phyloP scores from a whole-genome alignment of 2,113 vertebrate species.

The Neotragus pygmaeus region DNA sequence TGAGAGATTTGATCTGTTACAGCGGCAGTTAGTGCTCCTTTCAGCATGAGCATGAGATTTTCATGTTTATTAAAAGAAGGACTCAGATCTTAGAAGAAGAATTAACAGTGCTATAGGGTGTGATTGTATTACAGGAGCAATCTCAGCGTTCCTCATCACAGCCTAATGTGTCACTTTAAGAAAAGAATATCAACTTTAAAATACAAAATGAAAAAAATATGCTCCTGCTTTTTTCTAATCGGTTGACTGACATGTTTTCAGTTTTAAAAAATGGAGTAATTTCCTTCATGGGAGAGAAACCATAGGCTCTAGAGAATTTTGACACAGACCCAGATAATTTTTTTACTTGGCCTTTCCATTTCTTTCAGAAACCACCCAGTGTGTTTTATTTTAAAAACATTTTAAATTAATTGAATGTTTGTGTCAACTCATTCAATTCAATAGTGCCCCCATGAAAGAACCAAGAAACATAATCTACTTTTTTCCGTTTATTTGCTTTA shows the following conservation, averaged over 20 bases:
- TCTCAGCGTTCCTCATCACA: background rate
- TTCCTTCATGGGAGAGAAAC: background rate
- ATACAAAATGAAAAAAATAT: background rate
- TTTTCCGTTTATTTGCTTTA: constrained; percentile 1
- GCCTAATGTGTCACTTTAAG: background rate
- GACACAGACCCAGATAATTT: background rate
- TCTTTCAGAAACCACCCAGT: constrained; percentile 13
- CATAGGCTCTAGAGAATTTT: background rate
- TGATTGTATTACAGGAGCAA: background rate
- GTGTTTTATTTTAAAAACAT: background rate
- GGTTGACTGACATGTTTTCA: background rate
- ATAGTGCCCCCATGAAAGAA: background rate
- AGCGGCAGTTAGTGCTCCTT: background rate
- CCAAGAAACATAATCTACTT: background rate
- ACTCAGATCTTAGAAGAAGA: background rate
- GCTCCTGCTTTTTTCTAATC: background rate
- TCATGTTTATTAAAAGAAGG: background rate
- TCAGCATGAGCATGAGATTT: background rate
- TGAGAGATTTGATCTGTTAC: background rate
- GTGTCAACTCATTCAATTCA: background rate
- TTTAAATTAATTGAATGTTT: constrained; percentile 1
- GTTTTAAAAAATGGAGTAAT: background rate
- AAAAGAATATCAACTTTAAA: background rate
- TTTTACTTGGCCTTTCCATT: constrained; percentile 7
- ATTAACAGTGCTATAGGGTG: background rate